Base-by-base conservation (phyloP, 2,888 invertebrate species). In the Rhodophaea formosa region DNA sequence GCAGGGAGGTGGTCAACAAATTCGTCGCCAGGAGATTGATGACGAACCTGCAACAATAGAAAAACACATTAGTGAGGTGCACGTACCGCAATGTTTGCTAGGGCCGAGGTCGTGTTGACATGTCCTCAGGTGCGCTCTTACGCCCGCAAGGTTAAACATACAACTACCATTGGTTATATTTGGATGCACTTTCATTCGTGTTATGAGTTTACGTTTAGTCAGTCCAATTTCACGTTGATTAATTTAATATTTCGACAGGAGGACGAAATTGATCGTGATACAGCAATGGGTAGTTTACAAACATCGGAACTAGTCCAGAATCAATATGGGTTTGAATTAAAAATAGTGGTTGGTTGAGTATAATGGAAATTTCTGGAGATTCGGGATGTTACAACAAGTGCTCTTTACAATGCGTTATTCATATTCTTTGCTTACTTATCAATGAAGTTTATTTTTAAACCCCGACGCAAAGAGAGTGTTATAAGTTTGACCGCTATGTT, bases 11-110 rank as follows among this genome's bases (percentile, higher is more conserved):
- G 63, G 88, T 89, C 80, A 89, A 75, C 70, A 91, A 75, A 77
- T 88, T 91, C 74, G 88, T 87, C 74, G 89, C 92, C 68, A 88
- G 78, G 56, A 88, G 77, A 63, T 89, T 95, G 76, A 95, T 93
- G 80, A 94, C 94, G 83, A 94, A 94, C 86, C 94, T 94, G 92
- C 12, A 93, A 93, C 85, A 86, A 86, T 44, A 72, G 72, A 80
- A 68, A 56, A 56, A 56, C 17, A 58, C 62, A 61, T 77, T 70
- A 62, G 68, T 42, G 42, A 14, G 39, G 56, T 61, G 54, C 23
- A 53, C 53, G 35, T 57, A 59, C 46, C 35, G 30, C 8, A 39
- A 57, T 62, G 54, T 57, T 51, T 61, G 49, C 56, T 23, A 44
- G 46, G 53, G 54, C 57, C 53, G 47, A 49, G 52, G 53, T 59